Evolutionary conservation across 2,113 vertebrate genomes (phyloP).

Genomic region (Gallinago media): DNA sequence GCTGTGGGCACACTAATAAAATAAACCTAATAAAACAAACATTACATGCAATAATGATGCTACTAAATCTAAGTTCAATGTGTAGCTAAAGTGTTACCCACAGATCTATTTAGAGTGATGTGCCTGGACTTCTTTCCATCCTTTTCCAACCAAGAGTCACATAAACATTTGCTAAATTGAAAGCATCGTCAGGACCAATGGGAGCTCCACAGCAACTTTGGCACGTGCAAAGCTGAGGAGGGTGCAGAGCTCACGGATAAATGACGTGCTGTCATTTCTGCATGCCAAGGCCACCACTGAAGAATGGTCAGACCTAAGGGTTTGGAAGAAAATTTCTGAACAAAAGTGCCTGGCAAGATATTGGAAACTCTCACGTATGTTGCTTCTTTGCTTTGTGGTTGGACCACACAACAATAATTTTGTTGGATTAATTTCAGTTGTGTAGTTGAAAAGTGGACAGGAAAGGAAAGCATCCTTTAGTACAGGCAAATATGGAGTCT

Average conservation of each 20-base stretch:
- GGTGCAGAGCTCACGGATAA: background rate
- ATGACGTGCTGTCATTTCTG: background rate
- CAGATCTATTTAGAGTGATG: constrained; percentile 62
- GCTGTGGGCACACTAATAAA: constrained; percentile 68
- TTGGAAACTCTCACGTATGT: accelerated
- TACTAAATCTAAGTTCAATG: constrained; percentile 63
- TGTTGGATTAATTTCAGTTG: background rate
- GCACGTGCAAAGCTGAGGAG: background rate
- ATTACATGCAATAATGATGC: constrained; percentile 66
- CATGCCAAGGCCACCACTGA: constrained; percentile 13
- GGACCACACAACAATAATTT: background rate
- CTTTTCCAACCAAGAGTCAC: background rate
- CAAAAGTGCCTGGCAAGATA: background rate
- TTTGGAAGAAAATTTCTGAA: background rate
- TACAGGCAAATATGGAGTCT: background rate
- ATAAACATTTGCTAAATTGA: constrained; percentile 47
- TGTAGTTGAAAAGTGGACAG: background rate
- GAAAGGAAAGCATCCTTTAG: background rate
- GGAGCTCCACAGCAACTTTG: background rate
- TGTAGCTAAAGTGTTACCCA: constrained; percentile 68
- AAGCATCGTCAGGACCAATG: background rate
- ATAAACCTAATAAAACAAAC: constrained; percentile 72
- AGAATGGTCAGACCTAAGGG: background rate
- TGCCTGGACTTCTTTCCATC: constrained; percentile 40
- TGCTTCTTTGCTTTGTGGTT: background rate